Conservation (phyloP, 2,888 invertebrate species). For the Pollenia angustigena region DNA sequence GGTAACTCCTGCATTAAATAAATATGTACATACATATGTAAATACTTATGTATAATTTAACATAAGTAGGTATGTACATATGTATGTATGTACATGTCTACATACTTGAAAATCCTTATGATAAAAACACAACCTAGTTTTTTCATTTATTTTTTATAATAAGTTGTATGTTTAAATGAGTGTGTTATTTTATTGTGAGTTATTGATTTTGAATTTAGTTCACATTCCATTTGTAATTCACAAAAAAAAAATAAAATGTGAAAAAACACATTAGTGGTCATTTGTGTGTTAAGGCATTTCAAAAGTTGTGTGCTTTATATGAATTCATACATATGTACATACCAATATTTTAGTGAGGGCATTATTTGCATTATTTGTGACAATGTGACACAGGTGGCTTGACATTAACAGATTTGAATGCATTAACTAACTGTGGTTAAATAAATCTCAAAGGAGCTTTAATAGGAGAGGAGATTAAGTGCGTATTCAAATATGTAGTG, state of each 20-base stretch:
- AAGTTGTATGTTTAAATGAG: background rate
- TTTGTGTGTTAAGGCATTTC: slow-evolving; percentile 31
- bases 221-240: slow-evolving; percentile 60
- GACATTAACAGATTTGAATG: slow-evolving; percentile 36
- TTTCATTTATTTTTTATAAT: background rate
- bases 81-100: no score
- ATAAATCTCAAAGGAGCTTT: background rate
- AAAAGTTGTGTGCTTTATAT: slow-evolving; percentile 21
- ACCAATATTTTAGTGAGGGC: background rate
- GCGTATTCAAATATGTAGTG: background rate
- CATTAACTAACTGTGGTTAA: slow-evolving; percentile 5
- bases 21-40: background rate
- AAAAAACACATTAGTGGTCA: slow-evolving; percentile 15
- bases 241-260: slow-evolving; percentile 23
- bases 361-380: slow-evolving; percentile 30
- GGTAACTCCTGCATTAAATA: background rate
- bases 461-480: background rate
- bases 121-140: background rate
- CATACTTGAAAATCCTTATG: no score
- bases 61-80: no score
- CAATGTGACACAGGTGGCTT: slow-evolving; percentile 44
- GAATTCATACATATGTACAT: no score
- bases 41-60: background rate
- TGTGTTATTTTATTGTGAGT: slow-evolving; percentile 52
- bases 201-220: slow-evolving; percentile 72